A percentile compares a stretch with the other conserved stretches of the same genome.
Evolutionary conservation across 2,113 vertebrate genomes (phyloP).

Genomic region (Calyptomena viridis): DNA sequence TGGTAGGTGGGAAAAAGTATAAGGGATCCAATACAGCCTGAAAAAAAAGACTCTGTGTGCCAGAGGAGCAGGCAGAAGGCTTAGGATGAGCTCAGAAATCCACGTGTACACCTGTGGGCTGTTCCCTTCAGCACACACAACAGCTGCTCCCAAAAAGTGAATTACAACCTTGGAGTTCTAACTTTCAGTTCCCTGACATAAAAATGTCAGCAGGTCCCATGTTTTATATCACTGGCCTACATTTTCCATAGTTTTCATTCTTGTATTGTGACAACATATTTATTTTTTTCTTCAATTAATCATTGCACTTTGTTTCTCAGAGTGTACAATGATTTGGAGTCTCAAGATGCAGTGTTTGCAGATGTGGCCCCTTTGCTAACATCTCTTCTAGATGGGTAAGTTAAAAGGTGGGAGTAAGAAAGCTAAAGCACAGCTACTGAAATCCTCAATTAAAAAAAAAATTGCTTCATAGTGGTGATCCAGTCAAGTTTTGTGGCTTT

Average conservation of each 20-base stretch:
- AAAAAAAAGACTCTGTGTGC: background rate
- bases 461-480: background rate
- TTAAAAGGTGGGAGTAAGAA: background rate
- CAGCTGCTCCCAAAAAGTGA: background rate
- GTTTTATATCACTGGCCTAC: background rate
- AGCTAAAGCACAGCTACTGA: background rate
- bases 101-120: background rate
- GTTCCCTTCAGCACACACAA: background rate
- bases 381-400: constrained; percentile 85
- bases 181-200: background rate
- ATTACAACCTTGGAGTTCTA: background rate
- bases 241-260: background rate
- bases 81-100: background rate
- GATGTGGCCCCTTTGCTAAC: constrained; percentile 82
- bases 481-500: background rate
- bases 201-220: background rate
- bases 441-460: background rate
- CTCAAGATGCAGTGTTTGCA: constrained; percentile 78
- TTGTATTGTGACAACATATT: background rate
- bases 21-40: background rate
- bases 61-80: background rate
- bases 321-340: constrained; percentile 76
- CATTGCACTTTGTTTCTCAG: constrained; percentile 50
- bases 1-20: background rate
- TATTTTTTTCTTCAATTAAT: background rate